These are phyloP conservation scores for Hypolimnas misippus DNA, from an alignment of 2,888 invertebrate species.

Conservation along the genomic window DNA sequence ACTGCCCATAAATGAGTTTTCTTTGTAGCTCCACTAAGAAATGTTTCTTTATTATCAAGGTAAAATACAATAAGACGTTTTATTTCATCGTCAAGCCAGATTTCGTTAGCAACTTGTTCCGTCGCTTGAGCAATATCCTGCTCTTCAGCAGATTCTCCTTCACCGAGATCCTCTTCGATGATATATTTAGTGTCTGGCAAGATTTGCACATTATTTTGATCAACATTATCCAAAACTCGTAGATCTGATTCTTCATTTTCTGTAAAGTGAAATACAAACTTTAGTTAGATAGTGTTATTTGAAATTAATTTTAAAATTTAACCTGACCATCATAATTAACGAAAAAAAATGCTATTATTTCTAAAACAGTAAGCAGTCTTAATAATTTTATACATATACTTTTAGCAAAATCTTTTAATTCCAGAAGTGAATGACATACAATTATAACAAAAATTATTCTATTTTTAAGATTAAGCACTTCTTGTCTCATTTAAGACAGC, in stretches of 20 bases:
- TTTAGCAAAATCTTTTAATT: too few species aligned
- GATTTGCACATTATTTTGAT: constrained; percentile 36
- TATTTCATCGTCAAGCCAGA: constrained; percentile 66
- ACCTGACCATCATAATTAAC: too few species aligned
- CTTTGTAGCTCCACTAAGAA: constrained; percentile 59
- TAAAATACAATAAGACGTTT: constrained; percentile 69
- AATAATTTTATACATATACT: too few species aligned
- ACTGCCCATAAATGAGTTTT: constrained; percentile 70
- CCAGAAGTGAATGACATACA: too few species aligned
- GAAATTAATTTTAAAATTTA: too few species aligned
- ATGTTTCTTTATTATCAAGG: constrained; percentile 71
- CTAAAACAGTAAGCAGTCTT: too few species aligned
- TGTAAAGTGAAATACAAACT: constrained; percentile 45
- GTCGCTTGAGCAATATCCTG: constrained; percentile 40
- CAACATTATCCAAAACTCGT: constrained; percentile 41
- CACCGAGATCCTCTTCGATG: constrained; percentile 48
- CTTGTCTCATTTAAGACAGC: too few species aligned
- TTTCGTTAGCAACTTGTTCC: constrained; percentile 45
- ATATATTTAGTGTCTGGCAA: constrained; percentile 46
- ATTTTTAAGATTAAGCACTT: too few species aligned
- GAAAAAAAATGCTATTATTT: too few species aligned
- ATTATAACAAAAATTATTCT: too few species aligned
- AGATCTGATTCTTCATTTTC: constrained; percentile 55
- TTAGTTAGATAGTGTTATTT: background rate
- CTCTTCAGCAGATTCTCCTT: constrained; percentile 46